Evolutionary conservation across 2,797 vertebrate genomes (phyloP), one percentile per base, ranked within the genome.

Genomic region (Periparus ater): DNA sequence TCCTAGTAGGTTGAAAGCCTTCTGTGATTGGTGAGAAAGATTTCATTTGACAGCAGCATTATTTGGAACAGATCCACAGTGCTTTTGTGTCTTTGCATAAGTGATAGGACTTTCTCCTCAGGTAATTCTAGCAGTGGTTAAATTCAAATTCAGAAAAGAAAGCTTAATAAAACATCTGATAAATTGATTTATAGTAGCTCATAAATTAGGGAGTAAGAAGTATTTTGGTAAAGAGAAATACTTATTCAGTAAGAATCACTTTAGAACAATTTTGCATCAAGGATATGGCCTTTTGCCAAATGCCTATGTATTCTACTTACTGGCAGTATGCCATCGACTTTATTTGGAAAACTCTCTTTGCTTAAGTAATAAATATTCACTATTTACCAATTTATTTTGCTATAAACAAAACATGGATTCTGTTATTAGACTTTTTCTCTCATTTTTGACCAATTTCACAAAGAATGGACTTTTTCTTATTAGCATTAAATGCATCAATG

Each of bases 351-450:
- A 91, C 72, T 89, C 68, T 73, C 74, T 82, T 94, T 87, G 87
- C 79, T 96, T 93, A 94, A 95, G 87, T 94, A 90, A 93, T 97
- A 87, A 91, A 48, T 95, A 96, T 89, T 96, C 88, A 81, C 47
- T 93, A 48, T 82, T 95, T 79, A 91, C 68, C 45, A 88, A 38
- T 96, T 97, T 44, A 85, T 97, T 96, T 95, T 89, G 51, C 75
- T 95, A 86, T 96, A 89, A 93, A 91, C 96, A 96, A 83, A 87
- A 93, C 76, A 89, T 70, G 67, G 30, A 34, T 87, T 71, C 66
- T 93, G 48, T 91, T 71, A 90, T 74, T 85, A 72, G 32, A 13
- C 26, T 51, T 87, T 55, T 55, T 45, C 45, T 60, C 85, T 57
- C 17, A 26, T 84, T 95, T 95, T 86, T 78, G 72, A 81, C 11